Evolutionary conservation across 2,797 vertebrate species (phyloP), one percentile per base, ranked within the genome.

Genomic region (Oreochromis grahami): DNA sequence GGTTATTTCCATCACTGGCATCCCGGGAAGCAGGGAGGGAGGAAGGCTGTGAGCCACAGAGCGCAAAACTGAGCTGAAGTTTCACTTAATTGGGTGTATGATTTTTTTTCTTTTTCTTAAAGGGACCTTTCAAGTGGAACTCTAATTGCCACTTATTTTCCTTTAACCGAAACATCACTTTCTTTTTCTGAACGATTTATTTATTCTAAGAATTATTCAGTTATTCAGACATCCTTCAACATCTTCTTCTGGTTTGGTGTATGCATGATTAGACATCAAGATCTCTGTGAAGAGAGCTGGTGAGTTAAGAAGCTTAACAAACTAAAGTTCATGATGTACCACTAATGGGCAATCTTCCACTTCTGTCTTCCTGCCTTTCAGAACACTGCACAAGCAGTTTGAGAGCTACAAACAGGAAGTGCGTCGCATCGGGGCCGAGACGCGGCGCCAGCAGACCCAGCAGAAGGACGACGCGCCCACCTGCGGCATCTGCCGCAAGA

Each of bases 361-460:
- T 48, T 45, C 32, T 38, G 3, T 36, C 7, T 85, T 32, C 24
- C 58, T 53, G 34, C 72, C 52, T 43, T 34, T 26, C 96, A 99
- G 98, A 96, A 98, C 98, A 90, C 96, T 99, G 96, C 98, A 99
- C 96, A 97, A 99, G 96, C 98, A 99, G 95, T 99, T 99, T 93
- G 98, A 99, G 96, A 99, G 98, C 96, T 99, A 99, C 94, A 99
- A 99, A 94, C 98, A 99, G 86, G 98, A 99, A 96, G 98, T 99
- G 92, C 97, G 96, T 81, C 98, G 98, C 95, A 99, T 99, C 79
- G 98, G 98, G 78, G 98, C 96, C 45, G 98, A 99, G 93, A 97
- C 98, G 0, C 97, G 97, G 41, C 98, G 97, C 41, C 98, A 98
- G 94, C 98, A 97, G 92, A 96, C 97, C 81, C 97, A 97, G 91